Conservation (phyloP, 2,113 vertebrate species). For the Odontophorus gujanensis region DNA sequence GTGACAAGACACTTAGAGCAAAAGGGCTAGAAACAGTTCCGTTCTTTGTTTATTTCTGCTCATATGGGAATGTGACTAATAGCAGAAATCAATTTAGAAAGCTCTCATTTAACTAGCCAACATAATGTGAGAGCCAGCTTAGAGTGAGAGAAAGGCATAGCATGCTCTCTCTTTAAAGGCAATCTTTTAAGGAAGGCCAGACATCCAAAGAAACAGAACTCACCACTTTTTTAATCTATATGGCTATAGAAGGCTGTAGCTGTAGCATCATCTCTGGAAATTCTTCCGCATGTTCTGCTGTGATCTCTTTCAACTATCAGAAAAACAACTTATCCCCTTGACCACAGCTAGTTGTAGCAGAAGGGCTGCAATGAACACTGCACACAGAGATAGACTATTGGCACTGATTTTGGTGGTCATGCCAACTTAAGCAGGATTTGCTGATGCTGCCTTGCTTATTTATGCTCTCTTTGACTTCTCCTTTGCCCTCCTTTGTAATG, state of each 20-base stretch:
- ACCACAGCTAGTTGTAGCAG: not conserved
- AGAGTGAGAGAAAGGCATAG: not conserved
- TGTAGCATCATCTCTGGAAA: not conserved
- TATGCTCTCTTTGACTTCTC: not conserved
- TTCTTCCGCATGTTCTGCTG: not conserved
- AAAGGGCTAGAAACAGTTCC: not conserved
- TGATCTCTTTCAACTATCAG: not conserved
- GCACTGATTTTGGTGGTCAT: not conserved
- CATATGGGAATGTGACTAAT: not conserved
- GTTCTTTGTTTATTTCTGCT: not conserved
- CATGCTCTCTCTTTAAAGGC: not conserved
- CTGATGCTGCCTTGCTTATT: not conserved
- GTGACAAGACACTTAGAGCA: not conserved
- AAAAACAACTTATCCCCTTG: not conserved
- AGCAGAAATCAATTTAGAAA: not conserved
- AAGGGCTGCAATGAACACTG: not conserved
- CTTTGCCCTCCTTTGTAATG: not conserved
- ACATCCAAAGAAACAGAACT: not conserved
- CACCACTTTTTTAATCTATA: not conserved
- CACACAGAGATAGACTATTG: not conserved
- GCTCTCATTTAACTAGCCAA: not conserved
- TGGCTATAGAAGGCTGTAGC: not conserved
- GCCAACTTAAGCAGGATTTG: not conserved
- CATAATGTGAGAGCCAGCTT: not conserved
- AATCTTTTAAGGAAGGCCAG: not conserved